These are phyloP conservation scores for Scyliorhinus canicula DNA, from an alignment of 2,797 vertebrate species.

Conservation along the genomic window DNA sequence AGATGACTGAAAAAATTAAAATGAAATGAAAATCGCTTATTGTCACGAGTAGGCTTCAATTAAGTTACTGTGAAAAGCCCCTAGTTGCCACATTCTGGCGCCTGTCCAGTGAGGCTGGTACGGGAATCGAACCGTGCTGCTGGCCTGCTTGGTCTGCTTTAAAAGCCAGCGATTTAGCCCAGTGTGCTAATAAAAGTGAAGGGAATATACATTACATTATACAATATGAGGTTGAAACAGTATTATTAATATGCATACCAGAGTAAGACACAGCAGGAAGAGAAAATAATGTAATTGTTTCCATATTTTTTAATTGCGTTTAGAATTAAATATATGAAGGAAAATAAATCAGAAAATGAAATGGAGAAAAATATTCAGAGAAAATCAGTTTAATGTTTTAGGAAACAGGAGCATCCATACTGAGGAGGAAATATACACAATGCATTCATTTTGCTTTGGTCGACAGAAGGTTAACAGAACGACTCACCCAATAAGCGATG, in stretches of 20 bases:
- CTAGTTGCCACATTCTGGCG: no score
- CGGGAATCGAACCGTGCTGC: no score
- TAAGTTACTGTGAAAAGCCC: no score
- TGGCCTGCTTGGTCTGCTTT: no score
- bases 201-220: background rate
- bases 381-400: background rate
- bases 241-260: background rate
- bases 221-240: background rate
- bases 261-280: background rate
- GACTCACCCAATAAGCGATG: background rate
- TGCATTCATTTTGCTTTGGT: background rate
- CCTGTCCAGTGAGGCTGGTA: no score
- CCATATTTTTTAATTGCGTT: background rate
- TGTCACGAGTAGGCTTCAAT: no score
- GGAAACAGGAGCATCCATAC: background rate
- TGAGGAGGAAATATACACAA: background rate
- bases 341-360: background rate
- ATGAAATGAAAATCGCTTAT: no score
- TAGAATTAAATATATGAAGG: background rate
- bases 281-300: background rate
- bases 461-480: background rate
- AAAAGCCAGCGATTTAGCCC: no score
- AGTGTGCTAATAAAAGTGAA: background rate
- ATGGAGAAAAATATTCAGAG: background rate
- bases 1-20: background rate